phyloP scores from a whole-genome alignment of 2,888 invertebrate species.

The Strigamia transsilvanica region DNA sequence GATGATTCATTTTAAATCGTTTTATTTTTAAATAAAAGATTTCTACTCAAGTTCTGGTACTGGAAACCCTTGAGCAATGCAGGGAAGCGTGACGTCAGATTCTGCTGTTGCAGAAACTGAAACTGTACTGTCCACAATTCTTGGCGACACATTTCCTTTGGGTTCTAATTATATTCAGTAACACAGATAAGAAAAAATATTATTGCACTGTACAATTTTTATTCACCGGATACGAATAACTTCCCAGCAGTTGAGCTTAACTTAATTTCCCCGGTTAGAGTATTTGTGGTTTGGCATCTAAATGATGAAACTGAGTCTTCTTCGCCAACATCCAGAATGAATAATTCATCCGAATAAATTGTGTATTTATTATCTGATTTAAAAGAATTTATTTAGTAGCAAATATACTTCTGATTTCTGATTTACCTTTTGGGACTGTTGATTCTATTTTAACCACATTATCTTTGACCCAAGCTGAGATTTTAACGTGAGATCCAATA shows the following conservation, averaged over 20 bases:
- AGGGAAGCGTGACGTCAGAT: constrained; percentile 53
- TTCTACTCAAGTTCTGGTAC: constrained; percentile 49
- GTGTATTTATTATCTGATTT: constrained; percentile 44
- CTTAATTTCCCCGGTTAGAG: constrained; percentile 22
- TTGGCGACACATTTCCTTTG: neutral
- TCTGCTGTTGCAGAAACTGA: constrained; percentile 2
- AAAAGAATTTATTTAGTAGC: neutral
- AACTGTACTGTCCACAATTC: constrained; percentile 28
- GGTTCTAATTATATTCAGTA: neutral
- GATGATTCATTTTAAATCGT: neutral
- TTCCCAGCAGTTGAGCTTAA: constrained; percentile 51
- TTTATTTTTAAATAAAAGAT: neutral
- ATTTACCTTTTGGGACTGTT: constrained; percentile 3
- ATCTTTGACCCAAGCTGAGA: constrained; percentile 52
- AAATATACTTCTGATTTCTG: neutral
- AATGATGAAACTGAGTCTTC: constrained; percentile 46
- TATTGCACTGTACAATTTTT: neutral
- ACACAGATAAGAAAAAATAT: neutral
- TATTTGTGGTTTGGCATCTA: constrained; percentile 50
- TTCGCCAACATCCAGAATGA: constrained; percentile 28
- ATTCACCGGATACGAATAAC: constrained; percentile 51
- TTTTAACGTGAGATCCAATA: constrained; percentile 36
- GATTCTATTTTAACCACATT: constrained; percentile 51
- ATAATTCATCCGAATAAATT: constrained; percentile 16
- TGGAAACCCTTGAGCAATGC: constrained; percentile 55